phyloP scores from a whole-genome alignment of 2,888 invertebrate species.

The Conops quadrifasciatus region DNA sequence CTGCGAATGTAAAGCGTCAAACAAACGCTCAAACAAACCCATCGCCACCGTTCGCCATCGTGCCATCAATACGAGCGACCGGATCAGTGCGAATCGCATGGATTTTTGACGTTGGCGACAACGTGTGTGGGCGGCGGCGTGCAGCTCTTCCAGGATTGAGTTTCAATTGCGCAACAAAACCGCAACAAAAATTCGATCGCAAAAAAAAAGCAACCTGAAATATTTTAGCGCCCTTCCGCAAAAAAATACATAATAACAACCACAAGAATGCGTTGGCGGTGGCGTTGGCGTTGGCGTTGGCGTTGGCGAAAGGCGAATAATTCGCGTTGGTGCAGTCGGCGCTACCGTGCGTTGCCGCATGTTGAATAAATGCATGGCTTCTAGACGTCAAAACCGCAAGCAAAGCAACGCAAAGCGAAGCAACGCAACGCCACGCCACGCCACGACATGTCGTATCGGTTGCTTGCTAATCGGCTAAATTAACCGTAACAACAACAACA shows the following conservation, averaged over 20 bases:
- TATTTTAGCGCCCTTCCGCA: constrained; percentile 3
- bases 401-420: background rate
- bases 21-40: too few relatives aligned
- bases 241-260: background rate
- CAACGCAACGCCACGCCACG: too few relatives aligned
- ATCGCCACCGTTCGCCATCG: too few relatives aligned
- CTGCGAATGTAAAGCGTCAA: too few relatives aligned
- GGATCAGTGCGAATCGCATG: too few relatives aligned
- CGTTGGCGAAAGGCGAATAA: too few relatives aligned
- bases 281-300: background rate
- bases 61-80: too few relatives aligned
- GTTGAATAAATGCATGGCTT: constrained; percentile 1
- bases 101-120: background rate
- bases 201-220: background rate
- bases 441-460: background rate
- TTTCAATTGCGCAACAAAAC: constrained; percentile 24
- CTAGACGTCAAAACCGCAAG: background rate
- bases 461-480: constrained; percentile 56
- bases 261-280: constrained; percentile 1
- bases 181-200: constrained; percentile 17
- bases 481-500: constrained; percentile 47
- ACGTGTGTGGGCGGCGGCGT: constrained; percentile 17
- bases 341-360: background rate
- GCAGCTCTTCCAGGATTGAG: constrained; percentile 10
- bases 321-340: too few relatives aligned